Evolutionary conservation across 92 coral and sea anemone genomes (phyloP), one percentile per base, ranked within the genome.

Genomic region (Virgularia gustaviana): DNA sequence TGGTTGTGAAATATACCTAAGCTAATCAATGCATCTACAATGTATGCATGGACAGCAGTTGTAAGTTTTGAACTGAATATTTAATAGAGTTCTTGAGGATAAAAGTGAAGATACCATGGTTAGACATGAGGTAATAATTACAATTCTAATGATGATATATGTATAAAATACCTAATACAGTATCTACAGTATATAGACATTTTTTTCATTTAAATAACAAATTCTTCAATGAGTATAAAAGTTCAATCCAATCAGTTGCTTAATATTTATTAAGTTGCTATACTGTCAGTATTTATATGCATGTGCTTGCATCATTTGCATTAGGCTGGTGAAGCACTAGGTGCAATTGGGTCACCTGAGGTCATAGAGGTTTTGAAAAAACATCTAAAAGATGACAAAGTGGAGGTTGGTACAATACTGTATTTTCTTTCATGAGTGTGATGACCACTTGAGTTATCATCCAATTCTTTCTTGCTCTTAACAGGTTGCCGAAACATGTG

Each of bases 281-380:
- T n/a, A n/a, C n/a, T n/a, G n/a, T n/a, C n/a, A n/a, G n/a, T n/a
- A n/a, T n/a, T n/a, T n/a, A n/a, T n/a, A n/a, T n/a, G n/a, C n/a
- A n/a, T n/a, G n/a, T n/a, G n/a, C n/a, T n/a, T n/a, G n/a, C n/a
- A n/a, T n/a, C n/a, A 15, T 15, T 39, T 8, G 45, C 15, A 27
- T 34, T 73, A 92, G 98, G 98, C 98, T 34, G 98, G 98, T 12
- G 98, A 92, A 78, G 98, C 98, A 13, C 94, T 92, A 24, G 98
- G 98, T 72, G 98, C 98, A 3, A 85, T 92, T 72, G 98, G 98
- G 16, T 78, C 88, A 28, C 70, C 88, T 39, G 83, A 84, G 38
- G 96, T 91, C 1, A 78, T 92, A 2, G 87, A 68, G 13, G 65
- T 87, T 33, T 66, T 92, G 56, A 85, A 65, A 76, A 59, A 86